Conservation (phyloP, 2,797 vertebrate species). For the Cirrhinus mrigala region DNA sequence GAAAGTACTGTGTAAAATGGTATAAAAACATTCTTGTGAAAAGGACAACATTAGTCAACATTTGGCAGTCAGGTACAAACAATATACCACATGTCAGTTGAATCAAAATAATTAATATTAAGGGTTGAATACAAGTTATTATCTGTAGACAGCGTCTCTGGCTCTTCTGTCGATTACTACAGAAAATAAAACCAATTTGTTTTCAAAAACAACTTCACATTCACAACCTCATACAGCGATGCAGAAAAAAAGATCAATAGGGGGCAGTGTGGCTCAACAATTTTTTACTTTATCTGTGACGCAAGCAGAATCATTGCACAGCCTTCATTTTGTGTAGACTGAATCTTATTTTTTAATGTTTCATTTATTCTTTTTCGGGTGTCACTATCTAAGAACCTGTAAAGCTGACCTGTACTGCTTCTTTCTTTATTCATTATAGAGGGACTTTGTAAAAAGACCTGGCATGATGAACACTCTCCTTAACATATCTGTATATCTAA, state of each 20-base stretch:
- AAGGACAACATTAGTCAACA: not conserved
- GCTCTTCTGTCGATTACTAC: not conserved
- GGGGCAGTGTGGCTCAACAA: conserved; percentile 6
- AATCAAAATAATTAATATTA: not conserved
- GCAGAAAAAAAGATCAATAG: not conserved
- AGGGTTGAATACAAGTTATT: not conserved
- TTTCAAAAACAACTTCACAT: not conserved
- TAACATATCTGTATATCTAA: not conserved
- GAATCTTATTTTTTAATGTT: too few species aligned
- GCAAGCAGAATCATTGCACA: not conserved
- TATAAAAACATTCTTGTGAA: not conserved
- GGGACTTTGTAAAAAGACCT: not conserved
- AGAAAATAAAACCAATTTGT: not conserved
- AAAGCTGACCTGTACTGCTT: not conserved
- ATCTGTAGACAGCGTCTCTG: not conserved
- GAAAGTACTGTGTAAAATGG: not conserved
- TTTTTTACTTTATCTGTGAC: not conserved
- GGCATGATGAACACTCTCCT: not conserved
- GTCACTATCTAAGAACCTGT: not conserved
- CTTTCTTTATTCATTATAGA: not conserved
- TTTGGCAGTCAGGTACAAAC: not conserved
- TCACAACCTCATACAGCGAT: too few species aligned
- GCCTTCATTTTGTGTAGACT: not conserved
- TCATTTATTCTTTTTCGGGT: not conserved
- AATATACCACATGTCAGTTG: not conserved